phyloP scores from a whole-genome alignment of 2,113 vertebrate genomes.

The Mobula hypostoma region DNA sequence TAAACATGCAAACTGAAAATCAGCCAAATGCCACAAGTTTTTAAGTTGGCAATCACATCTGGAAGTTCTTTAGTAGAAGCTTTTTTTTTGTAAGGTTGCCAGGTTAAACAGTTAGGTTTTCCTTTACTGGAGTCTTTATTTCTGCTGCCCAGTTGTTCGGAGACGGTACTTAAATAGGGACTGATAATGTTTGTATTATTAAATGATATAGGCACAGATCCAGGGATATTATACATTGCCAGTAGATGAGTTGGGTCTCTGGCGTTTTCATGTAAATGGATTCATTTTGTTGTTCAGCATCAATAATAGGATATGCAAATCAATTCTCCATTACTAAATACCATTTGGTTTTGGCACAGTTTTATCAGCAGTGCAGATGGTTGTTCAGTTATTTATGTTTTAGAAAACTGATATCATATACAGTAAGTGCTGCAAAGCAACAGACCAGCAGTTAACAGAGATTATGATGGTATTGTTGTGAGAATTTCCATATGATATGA shows the following conservation, averaged over 20 bases:
- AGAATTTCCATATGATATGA: background rate
- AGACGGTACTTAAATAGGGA: background rate
- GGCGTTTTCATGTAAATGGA: background rate
- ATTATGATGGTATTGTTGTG: background rate
- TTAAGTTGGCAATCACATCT: background rate
- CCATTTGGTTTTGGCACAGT: background rate
- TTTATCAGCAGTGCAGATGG: background rate
- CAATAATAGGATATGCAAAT: background rate
- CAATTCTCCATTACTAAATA: background rate
- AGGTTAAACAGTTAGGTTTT: background rate
- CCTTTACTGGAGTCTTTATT: background rate
- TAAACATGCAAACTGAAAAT: background rate
- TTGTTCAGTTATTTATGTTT: background rate
- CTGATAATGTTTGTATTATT: background rate
- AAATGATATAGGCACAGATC: background rate
- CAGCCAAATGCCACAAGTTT: background rate
- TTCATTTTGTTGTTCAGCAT: background rate
- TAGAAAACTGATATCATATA: background rate
- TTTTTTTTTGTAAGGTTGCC: background rate
- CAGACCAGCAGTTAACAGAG: background rate
- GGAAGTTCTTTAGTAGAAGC: background rate
- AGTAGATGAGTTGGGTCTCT: background rate
- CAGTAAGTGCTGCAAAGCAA: background rate
- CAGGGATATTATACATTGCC: background rate
- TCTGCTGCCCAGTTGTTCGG: background rate